phyloP scores from a whole-genome alignment of 2,113 vertebrate genomes.

The Anguilla japonica region DNA sequence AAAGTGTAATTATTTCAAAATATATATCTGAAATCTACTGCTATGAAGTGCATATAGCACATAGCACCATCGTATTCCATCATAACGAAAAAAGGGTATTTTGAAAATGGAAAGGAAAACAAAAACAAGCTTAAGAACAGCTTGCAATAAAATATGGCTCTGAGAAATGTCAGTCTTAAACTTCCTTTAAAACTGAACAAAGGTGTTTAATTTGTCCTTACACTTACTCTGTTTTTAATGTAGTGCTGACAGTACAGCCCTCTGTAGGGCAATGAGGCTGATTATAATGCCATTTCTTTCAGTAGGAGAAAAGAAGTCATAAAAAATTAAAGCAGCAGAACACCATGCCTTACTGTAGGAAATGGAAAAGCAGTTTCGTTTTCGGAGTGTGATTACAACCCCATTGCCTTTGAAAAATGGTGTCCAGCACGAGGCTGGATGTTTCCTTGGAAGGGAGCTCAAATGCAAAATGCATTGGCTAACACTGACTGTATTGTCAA shows the following conservation, averaged over 20 bases:
- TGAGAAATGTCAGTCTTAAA: not conserved
- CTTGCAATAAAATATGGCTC: conserved; percentile 10
- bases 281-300: conserved; percentile 17
- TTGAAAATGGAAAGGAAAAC: not conserved
- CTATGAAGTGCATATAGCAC: conserved; percentile 9
- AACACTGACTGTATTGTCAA: conserved; percentile 4
- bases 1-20: conserved; percentile 9
- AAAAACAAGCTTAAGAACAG: conserved; percentile 16
- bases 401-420: conserved; percentile 8
- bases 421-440: not conserved
- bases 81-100: conserved; percentile 1
- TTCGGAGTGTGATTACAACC: not conserved
- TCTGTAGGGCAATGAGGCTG: conserved; percentile 3
- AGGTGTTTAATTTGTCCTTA: conserved; percentile 9
- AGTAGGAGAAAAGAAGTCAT: conserved; percentile 10
- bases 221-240: conserved; percentile 1
- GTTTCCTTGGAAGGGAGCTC: not conserved
- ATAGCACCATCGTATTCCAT: not conserved
- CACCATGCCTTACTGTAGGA: not conserved
- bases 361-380: conserved; percentile 8
- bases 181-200: not conserved
- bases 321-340: conserved; percentile 24
- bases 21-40: conserved; percentile 17
- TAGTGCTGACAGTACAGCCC: not conserved
- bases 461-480: not conserved